Base-by-base conservation (phyloP, 2,888 invertebrate species). In the Eilema griseolum region DNA sequence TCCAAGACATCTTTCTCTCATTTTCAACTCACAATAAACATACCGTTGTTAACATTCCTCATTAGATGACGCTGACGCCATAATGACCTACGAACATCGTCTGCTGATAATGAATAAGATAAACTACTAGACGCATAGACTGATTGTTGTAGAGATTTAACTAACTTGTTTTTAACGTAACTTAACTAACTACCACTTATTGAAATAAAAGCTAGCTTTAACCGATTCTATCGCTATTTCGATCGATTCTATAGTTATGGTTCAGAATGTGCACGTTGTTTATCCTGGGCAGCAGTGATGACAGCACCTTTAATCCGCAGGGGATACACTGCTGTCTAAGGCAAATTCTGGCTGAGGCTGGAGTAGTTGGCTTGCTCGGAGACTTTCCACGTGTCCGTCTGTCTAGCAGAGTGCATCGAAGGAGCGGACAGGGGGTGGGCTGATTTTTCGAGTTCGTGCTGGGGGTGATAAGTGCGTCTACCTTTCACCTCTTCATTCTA, bases 11-110 rank as follows among this genome's bases (percentile, higher is more conserved):
- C 41, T 31, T 28, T 65, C 56, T 33, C 24, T 65, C 56, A 24
- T 65, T 65, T 64, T 24, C 10, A 37, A 57, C 57, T 11, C 2
- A 66, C 33, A 66, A 31, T 33, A 57, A 66, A 56, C 26, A 52
- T 16, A 46, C 24, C n/a, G 26, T 41, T 7, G 37, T 60, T 23
- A 75, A 75, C 70, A 73, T 73, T 70, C 77, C 80, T 78, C 78
- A 80, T 79, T 77, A 83, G 79, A 82, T 88, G 86, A 88, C 85
- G 87, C 82, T 88, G 86, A 88, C 85, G 87, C 82, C 79, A 37
- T 86, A 88, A 89, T 86, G 90, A 88, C 88, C 88, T 78, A 70
- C 74, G 33, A 76, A 77, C 70, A 76, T 70, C 74, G 73, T 71
- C 70, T 20, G 56, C 56, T 75, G 85, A 85, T 85, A 81, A 69